A percentile compares a stretch with the other conserved stretches of the same genome.
Evolutionary conservation across 2,113 vertebrate genomes (phyloP).

Genomic region (Cebidichthys violaceus): DNA sequence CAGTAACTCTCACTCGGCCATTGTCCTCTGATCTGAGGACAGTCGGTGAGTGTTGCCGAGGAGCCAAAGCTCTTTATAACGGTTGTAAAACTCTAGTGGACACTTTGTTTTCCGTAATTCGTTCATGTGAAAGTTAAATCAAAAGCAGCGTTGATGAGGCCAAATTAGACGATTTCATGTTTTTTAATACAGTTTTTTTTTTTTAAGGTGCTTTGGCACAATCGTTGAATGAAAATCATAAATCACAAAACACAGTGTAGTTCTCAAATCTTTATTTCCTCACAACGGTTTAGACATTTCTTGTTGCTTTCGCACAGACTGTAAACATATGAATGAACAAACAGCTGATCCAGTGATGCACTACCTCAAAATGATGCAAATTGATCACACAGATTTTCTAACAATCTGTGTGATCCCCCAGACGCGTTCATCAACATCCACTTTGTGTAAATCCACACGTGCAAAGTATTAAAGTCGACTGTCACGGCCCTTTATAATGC

Average conservation of each 20-base stretch:
- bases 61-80: slow-evolving; percentile 33
- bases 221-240: background rate
- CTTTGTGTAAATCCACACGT: background rate
- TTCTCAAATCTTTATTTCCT: too few species aligned
- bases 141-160: background rate
- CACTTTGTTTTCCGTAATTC: background rate
- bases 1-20: slow-evolving; percentile 54
- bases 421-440: background rate
- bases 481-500: too few species aligned
- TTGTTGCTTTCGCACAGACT: background rate
- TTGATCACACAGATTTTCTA: too few species aligned
- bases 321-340: too few species aligned
- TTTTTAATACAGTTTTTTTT: background rate
- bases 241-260: background rate
- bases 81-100: background rate
- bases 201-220: background rate
- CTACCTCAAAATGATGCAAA: too few species aligned
- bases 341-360: too few species aligned
- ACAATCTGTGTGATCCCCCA: background rate
- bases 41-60: slow-evolving; percentile 25
- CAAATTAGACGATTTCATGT: background rate
- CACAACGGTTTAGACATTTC: background rate
- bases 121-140: slow-evolving; percentile 1
- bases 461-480: too few species aligned
- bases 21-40: slow-evolving; percentile 58